Percentiles rank a stretch among this genome's conserved stretches.
Conservation (phyloP, 2,113 vertebrate species). For the Eulemur macaco region DNA sequence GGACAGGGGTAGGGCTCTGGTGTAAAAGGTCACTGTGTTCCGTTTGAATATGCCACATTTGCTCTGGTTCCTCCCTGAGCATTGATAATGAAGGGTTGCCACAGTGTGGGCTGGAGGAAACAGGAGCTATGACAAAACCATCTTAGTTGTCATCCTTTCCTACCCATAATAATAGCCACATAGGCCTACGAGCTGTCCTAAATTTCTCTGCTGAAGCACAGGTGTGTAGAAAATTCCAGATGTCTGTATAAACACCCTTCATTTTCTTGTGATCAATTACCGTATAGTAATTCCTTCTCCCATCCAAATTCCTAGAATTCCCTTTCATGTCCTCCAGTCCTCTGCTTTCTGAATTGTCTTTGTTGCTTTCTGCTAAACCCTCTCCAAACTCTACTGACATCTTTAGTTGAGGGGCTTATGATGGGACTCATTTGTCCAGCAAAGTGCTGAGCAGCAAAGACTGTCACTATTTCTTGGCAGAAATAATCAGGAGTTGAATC, state of each 20-base stretch:
- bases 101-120: background rate
- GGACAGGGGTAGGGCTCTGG: background rate
- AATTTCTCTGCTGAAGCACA: background rate
- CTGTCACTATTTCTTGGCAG: background rate
- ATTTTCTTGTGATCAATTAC: background rate
- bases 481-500: background rate
- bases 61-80: rapidly evolving
- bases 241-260: background rate
- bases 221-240: background rate
- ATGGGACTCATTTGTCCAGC: background rate
- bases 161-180: background rate
- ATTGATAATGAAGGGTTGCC: background rate
- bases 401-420: background rate
- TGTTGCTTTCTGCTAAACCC: background rate
- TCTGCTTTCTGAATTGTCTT: background rate
- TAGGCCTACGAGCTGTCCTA: background rate
- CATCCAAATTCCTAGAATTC: background rate
- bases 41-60: background rate
- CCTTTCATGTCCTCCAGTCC: background rate
- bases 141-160: background rate
- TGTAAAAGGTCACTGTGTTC: background rate
- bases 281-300: background rate
- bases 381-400: background rate
- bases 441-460: background rate
- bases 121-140: background rate